Conservation (phyloP, 1,140 invertebrate genomes). For the Drosophila tsacasi region DNA sequence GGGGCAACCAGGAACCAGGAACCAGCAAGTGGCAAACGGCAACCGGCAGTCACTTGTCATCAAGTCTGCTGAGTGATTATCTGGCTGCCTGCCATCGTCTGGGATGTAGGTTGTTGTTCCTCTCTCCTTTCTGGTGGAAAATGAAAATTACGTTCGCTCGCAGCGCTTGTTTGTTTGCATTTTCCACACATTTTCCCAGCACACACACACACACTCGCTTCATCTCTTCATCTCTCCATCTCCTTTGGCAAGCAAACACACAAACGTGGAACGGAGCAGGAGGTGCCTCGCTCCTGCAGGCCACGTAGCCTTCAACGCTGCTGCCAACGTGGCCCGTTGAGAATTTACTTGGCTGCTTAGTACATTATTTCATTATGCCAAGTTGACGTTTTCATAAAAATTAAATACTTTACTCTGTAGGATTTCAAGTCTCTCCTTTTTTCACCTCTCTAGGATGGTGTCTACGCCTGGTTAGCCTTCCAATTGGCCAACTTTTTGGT, state of each 20-base stretch:
- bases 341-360: slow-evolving; percentile 42
- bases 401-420: slow-evolving; percentile 60
- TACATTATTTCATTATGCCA: slow-evolving; percentile 70
- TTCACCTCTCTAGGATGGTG: background rate
- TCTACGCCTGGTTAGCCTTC: background rate
- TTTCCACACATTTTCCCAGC: slow-evolving; percentile 42
- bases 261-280: slow-evolving; percentile 14
- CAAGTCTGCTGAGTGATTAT: slow-evolving; percentile 73
- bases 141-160: slow-evolving; percentile 73
- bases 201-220: slow-evolving; percentile 44
- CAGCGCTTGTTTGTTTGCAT: slow-evolving; percentile 63
- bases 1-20: background rate
- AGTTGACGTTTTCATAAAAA: slow-evolving; percentile 76
- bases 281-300: background rate
- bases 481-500: background rate
- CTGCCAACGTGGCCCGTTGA: slow-evolving; percentile 37
- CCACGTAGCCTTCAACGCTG: slow-evolving; percentile 22
- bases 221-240: slow-evolving; percentile 8
- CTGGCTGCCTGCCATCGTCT: slow-evolving; percentile 53
- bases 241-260: slow-evolving; percentile 50
- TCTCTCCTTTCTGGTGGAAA: slow-evolving; percentile 20
- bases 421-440: background rate
- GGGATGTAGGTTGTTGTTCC: slow-evolving; percentile 13
- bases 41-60: slow-evolving; percentile 66
- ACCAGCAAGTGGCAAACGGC: background rate